These are phyloP conservation scores for Caradrina clavipalpis DNA, from an alignment of 2,888 invertebrate species.

Conservation along the genomic window DNA sequence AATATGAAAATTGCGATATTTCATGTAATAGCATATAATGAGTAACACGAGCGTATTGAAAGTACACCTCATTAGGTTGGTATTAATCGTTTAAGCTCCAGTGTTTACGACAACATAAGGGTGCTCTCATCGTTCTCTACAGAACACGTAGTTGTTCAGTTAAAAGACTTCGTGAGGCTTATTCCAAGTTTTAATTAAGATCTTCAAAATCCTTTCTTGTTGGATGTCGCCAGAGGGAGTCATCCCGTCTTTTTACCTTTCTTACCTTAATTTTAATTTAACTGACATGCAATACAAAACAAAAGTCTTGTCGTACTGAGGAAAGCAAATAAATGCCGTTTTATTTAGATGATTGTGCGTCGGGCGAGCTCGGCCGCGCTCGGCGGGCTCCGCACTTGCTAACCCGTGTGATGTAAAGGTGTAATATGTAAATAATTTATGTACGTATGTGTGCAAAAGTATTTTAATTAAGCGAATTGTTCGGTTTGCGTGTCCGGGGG, in stretches of 20 bases:
- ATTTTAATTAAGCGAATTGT: conserved; percentile 67
- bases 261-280: conserved; percentile 53
- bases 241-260: conserved; percentile 31
- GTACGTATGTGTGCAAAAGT: conserved; percentile 53
- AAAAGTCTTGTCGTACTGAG: conserved; percentile 34
- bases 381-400: conserved; percentile 6
- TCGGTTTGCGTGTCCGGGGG: conserved; percentile 57
- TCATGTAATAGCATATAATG: neutral
- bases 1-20: conserved; percentile 1
- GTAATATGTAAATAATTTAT: conserved; percentile 51
- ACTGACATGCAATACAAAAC: conserved; percentile 46
- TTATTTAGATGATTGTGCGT: conserved; percentile 38
- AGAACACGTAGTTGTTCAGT: conserved; percentile 22
- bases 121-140: conserved; percentile 6
- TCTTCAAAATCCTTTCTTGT: conserved; percentile 38
- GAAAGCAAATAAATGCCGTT: conserved; percentile 39
- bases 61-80: conserved; percentile 8
- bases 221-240: conserved; percentile 37
- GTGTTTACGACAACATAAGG: conserved; percentile 12
- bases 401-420: conserved; percentile 34
- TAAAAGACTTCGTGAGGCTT: conserved; percentile 43
- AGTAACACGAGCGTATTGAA: conserved; percentile 9
- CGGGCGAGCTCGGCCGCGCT: conserved; percentile 8
- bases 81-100: conserved; percentile 11
- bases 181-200: conserved; percentile 65